Conservation (phyloP, 1,140 invertebrate species). For the Penaeus chinensis region DNA sequence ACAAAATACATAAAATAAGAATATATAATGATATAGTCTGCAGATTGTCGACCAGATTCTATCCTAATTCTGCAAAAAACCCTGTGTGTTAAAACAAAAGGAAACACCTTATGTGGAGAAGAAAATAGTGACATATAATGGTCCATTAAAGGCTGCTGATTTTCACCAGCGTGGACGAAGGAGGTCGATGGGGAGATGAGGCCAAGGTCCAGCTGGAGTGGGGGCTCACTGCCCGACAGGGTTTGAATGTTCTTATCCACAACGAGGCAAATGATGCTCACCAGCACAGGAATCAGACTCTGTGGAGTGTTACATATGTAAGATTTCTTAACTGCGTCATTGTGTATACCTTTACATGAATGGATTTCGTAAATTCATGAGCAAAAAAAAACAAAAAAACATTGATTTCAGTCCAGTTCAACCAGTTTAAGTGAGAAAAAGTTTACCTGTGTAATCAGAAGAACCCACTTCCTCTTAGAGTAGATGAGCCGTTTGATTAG, state of each 20-base stretch:
- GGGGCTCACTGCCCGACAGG: conserved; percentile 22
- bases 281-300: conserved; percentile 52
- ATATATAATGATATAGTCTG: too few species aligned
- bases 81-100: too few species aligned
- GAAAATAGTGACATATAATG: conserved; percentile 43
- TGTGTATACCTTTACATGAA: too few species aligned
- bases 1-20: too few species aligned
- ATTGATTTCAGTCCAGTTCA: neutral
- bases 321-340: too few species aligned
- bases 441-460: conserved; percentile 61
- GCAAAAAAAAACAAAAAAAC: too few species aligned
- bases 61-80: too few species aligned
- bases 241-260: conserved; percentile 31
- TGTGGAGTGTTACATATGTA: neutral
- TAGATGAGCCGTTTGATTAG: conserved; percentile 57
- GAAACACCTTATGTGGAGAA: conserved; percentile 36
- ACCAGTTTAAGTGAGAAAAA: neutral
- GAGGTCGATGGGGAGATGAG: conserved; percentile 41
- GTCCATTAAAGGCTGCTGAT: neutral
- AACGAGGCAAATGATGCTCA: conserved; percentile 51
- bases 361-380: too few species aligned
- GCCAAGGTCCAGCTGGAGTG: conserved; percentile 32
- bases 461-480: conserved; percentile 57
- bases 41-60: too few species aligned
- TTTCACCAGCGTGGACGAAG: conserved; percentile 19